Percentiles rank a stretch among this genome's conserved stretches.
These are phyloP conservation scores for Hormaphis cornu DNA, from an alignment of 1,140 invertebrate genomes.

Conservation along the genomic window DNA sequence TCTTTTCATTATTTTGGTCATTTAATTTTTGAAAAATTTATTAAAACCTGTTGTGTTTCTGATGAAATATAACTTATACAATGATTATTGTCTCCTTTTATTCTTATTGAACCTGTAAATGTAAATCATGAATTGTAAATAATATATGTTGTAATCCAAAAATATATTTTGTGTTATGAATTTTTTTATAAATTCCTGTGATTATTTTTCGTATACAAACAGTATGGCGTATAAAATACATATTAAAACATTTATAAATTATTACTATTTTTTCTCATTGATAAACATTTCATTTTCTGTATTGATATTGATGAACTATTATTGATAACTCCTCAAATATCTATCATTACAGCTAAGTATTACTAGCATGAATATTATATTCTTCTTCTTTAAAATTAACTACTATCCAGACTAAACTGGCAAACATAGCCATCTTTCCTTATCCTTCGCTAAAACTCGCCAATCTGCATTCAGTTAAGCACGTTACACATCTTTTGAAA, in stretches of 20 bases:
- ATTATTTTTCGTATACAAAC: constrained; percentile 10
- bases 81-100: not conserved
- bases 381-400: too few relatives aligned
- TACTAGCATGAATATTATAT: too few relatives aligned
- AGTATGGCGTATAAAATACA: not conserved
- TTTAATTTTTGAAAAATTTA: not conserved
- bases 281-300: too few relatives aligned
- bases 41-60: not conserved
- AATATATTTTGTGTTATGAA: not conserved
- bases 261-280: too few relatives aligned
- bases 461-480: too few relatives aligned
- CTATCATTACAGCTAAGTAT: too few relatives aligned
- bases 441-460: too few relatives aligned
- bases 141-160: constrained; percentile 4
- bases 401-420: too few relatives aligned
- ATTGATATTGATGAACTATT: too few relatives aligned
- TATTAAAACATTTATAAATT: not conserved
- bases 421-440: too few relatives aligned
- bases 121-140: not conserved
- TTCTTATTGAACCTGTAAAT: constrained; percentile 17
- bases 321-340: too few relatives aligned
- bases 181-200: constrained; percentile 17
- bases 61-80: not conserved
- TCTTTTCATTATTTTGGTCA: not conserved
- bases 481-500: too few relatives aligned